Base-by-base conservation (phyloP, 2,888 invertebrate genomes). In the Galerucella nymphaeae region DNA sequence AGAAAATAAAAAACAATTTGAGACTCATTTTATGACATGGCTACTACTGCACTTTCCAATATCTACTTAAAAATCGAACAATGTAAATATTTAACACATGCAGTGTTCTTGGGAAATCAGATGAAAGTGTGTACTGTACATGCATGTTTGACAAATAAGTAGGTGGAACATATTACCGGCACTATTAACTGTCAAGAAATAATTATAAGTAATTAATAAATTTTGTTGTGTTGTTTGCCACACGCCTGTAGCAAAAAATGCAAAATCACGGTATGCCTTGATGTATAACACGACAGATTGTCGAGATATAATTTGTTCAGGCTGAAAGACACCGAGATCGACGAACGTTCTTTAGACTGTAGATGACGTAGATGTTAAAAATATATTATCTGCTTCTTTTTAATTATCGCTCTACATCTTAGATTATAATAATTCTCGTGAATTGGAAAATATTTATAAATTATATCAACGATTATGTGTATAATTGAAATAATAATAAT, bases 191-290 rank as follows among this genome's bases (percentile, higher is more conserved):
- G 75, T 73, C 74, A 69, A 70, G 65, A 72, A 70, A 74, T 76
- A 78, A 78, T 77, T 78, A 78, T 70, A 70, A 75, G 74, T 74
- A 76, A 78, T 78, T 78, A 77, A 77, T 76, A 76, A 71, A 67
- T 75, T 75, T 76, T 55, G 69, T 72, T 76, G 72, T 77, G 73
- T 72, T 69, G 76, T 78, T 75, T 77, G 70, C 72, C 69, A 65
- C 72, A 72, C 57, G 66, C 71, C 53, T 13, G 53, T 53, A 50
- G 23, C 57, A 66, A 74, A 72, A 74, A 75, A 73, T 61, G 62
- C 65, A 70, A 64, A 74, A 74, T 76, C 73, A 74, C 70, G 66
- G 62, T 66, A 65, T 71, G 57, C 48, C 65, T 67, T 59, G 67
- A 74, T 65, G 65, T 70, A 61, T 70, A 72, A 76, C 76, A 72